Base-by-base conservation (phyloP, 2,113 vertebrate species). In the Regulus satrapa region DNA sequence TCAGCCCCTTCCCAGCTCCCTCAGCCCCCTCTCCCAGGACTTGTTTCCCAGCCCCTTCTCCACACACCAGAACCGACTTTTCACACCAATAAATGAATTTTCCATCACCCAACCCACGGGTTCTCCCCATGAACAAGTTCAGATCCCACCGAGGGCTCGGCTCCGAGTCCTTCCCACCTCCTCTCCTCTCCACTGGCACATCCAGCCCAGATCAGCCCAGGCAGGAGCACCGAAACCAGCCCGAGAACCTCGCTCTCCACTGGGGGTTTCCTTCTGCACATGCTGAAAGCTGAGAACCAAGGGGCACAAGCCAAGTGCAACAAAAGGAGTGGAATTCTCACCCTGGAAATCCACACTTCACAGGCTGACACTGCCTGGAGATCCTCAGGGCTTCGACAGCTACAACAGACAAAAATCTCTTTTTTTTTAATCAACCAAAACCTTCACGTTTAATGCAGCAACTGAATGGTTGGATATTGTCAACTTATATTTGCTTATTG, bases 331-430 rank as follows among this genome's bases (percentile, higher is more conserved):
- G 14, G 74, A 92, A 61, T 17, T 14, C 83, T 66, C 61, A 55
- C 29, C 81, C 87, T 38, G 54, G 41, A 79, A 86, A 67, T 36
- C 29, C 54, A 31, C 36, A 19, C 48, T 55, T 64, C 46, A 34
- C 46, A 18, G 82, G 63, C 77, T 69, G 92, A 77, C 82, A 55
- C 43, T 32, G 62, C 85, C 89, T 92, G 91, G 74, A 90, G 83
- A 77, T 54, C 77, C 94, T 94, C 92, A 54, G 46, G n/a, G 81
- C 85, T 96, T 94, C 71, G 95, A 25, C n/a, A 89, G 83, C 71
- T 76, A 75, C 21, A 23, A 12, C 81, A 94, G 43, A 67, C 25
- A 40, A 83, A 93, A 93, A 95, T 72, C 21, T 6, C 6, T 52
- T 78, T 69, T 78, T 69, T 56, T 89, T 85, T 54, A 58, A 56